These are phyloP conservation scores for Mesochorus sp. DNA, from an alignment of 2,888 invertebrate genomes.

Conservation along the genomic window DNA sequence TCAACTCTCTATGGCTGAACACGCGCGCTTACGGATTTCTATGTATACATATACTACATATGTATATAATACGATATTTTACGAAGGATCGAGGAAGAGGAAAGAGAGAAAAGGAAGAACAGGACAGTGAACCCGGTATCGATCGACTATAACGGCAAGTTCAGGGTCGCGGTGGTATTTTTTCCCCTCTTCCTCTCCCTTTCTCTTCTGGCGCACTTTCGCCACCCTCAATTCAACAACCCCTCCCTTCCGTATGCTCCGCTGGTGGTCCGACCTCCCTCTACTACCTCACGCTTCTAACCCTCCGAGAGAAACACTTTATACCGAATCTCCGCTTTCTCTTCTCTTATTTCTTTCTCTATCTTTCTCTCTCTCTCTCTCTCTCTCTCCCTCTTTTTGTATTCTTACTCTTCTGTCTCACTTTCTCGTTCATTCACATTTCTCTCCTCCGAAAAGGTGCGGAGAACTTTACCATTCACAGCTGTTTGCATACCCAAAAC, in stretches of 20 bases:
- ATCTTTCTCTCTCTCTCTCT: neutral
- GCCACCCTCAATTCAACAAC: constrained; percentile 49
- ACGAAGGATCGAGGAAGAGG: constrained; percentile 52
- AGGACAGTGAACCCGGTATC: constrained; percentile 80
- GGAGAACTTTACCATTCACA: constrained; percentile 71
- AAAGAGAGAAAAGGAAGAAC: constrained; percentile 54
- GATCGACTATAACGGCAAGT: constrained; percentile 66
- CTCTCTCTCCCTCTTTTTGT: constrained; percentile 63
- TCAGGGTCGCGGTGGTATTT: constrained; percentile 60
- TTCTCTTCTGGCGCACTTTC: constrained; percentile 41
- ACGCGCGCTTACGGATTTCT: constrained; percentile 39
- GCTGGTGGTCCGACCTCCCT: constrained; percentile 50
- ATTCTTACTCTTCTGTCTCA: constrained; percentile 40
- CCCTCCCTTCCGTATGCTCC: constrained; percentile 35
- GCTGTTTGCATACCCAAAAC: constrained; percentile 76
- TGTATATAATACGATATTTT: neutral
- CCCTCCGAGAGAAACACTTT: constrained; percentile 38
- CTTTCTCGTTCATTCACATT: constrained; percentile 64
- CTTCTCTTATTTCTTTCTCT: constrained; percentile 23
- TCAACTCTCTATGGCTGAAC: constrained; percentile 36
- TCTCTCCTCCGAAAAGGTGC: constrained; percentile 11
- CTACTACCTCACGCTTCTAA: constrained; percentile 53
- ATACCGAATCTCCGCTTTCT: constrained; percentile 56
- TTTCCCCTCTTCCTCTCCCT: constrained; percentile 45
- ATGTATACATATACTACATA: neutral